These are phyloP conservation scores for Calosoma granatense DNA, from an alignment of 1,140 invertebrate species.

Conservation along the genomic window DNA sequence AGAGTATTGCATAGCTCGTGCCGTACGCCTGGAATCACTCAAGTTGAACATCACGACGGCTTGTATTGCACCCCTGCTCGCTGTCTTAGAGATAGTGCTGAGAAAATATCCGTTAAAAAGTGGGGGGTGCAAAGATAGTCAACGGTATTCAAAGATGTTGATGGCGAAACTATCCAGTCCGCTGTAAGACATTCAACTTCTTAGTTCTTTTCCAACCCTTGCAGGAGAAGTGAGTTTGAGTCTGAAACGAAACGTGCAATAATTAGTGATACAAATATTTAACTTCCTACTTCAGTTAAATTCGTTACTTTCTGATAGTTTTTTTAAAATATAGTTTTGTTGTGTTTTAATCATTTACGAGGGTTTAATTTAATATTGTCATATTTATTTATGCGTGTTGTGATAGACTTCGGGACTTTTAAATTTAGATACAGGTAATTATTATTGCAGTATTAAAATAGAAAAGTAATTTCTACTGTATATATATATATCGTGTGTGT, in stretches of 20 bases:
- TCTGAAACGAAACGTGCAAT: conserved; percentile 2
- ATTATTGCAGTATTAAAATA: no score
- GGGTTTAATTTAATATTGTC: no score
- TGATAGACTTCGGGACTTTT: no score
- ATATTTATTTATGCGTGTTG: no score
- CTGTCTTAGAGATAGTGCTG: not conserved
- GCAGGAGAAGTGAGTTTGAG: not conserved
- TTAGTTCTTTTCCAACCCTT: not conserved
- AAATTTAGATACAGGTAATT: no score
- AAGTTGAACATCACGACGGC: not conserved
- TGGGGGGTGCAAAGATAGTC: not conserved
- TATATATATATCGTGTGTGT: no score
- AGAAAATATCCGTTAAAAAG: conserved; percentile 6
- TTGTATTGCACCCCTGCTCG: not conserved
- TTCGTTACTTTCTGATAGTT: not conserved
- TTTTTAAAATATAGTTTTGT: no score
- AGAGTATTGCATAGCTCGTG: not conserved
- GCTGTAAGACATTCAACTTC: not conserved
- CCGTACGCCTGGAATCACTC: not conserved
- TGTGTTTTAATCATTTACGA: no score
- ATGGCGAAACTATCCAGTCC: not conserved
- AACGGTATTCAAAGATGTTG: not conserved
- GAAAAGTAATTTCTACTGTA: no score
- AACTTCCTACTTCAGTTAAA: not conserved
- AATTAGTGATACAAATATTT: not conserved